Conservation (phyloP, 2,888 invertebrate species). For the Caenorhabditis zanzibari region DNA sequence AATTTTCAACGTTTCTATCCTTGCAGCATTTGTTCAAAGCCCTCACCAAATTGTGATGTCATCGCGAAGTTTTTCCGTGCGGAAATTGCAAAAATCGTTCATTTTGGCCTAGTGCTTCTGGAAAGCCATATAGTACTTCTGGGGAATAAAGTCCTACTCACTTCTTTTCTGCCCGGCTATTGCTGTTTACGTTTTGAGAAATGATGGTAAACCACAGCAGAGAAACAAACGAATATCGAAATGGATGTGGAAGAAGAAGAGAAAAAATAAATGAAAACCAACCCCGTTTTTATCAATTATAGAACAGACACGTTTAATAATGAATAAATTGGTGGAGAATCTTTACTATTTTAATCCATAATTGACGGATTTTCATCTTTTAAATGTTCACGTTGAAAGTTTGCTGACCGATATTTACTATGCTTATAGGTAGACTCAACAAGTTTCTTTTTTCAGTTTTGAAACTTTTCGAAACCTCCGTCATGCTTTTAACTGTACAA, state of each 20-base stretch:
- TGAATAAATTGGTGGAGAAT: too few relatives aligned
- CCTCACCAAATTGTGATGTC: conserved; percentile 16
- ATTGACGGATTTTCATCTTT: too few relatives aligned
- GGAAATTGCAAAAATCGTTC: conserved; percentile 32
- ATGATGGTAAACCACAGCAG: conserved; percentile 22
- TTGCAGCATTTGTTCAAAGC: not conserved
- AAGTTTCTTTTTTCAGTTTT: not conserved
- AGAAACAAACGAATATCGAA: not conserved
- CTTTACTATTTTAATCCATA: too few relatives aligned
- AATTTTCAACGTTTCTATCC: too few relatives aligned
- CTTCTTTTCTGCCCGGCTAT: conserved; percentile 26
- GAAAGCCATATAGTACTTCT: not conserved
- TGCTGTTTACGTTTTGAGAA: conserved; percentile 31
- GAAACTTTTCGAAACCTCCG: not conserved
- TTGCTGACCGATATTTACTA: too few relatives aligned
- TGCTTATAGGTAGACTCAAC: too few relatives aligned
- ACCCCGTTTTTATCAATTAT: too few relatives aligned
- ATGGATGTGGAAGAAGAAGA: not conserved
- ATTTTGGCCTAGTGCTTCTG: conserved; percentile 33
- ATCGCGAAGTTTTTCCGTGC: conserved; percentile 16
- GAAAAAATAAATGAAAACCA: not conserved
- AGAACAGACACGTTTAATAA: too few relatives aligned
- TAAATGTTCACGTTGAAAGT: too few relatives aligned
- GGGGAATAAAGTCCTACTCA: not conserved
- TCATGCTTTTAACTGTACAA: not conserved